Evolutionary conservation across 2,113 vertebrate genomes (phyloP), one percentile per base, ranked within the genome.

Genomic region (Eublepharis macularius): DNA sequence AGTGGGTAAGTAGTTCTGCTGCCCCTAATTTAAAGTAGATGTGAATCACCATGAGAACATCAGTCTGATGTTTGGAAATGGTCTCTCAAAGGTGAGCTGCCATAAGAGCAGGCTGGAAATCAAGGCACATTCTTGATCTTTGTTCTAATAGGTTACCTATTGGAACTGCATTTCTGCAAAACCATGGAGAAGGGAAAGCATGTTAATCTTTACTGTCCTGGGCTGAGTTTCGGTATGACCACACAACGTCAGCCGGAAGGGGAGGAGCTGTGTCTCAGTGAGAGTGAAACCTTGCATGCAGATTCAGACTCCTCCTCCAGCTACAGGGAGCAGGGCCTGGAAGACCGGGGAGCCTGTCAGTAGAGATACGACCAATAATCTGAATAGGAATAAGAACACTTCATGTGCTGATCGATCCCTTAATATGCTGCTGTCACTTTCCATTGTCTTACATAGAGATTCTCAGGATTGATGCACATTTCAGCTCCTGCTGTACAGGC

Each of bases 1-100:
- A 91, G 96, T 98, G 10, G 97, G 97, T 98, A 90, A 96, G 95
- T 88, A 72, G 3, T 76, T 75, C 14, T 1, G 6, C 12, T 66
- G 14, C 5, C 45, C 17, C 57, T 63, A 34, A 82, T 10, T 47
- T 45, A 72, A 80, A 49, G 4, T 45, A 34, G 45, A 32, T 43
- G 17, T 19, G 49, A 41, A 12, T 69, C 13, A 17, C 14, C 24
- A 2, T 45, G 39, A 76, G 12, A 29, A 34, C 2, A 2, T 29
- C 41, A 6, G 8, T 3, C 70, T 47, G 29, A 39, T 12, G 17
- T 12, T 6, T 69, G 14, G 12, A 76, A 82, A 26, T 4, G 14
- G 14, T 32, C 17, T 51, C 14, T 74, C 19, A 9, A 4, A 19
- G 3, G 3, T 3, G 21, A 47, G 41, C 26, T 13, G 73, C 73